phyloP scores from a whole-genome alignment of 1,140 invertebrate genomes.

The Brachionus calyciflorus region DNA sequence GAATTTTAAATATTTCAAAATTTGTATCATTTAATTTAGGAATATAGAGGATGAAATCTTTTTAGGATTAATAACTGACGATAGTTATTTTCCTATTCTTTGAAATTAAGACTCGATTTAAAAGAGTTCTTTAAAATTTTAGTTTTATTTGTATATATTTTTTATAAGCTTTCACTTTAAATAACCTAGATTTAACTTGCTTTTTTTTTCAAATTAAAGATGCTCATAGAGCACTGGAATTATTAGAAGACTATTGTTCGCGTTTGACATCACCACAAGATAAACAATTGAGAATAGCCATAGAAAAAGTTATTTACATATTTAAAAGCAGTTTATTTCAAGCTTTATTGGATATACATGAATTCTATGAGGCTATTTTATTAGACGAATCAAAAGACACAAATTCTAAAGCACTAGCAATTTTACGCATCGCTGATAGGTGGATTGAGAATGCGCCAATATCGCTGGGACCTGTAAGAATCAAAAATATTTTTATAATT shows the following conservation, averaged over 20 bases:
- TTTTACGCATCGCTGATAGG: constrained; percentile 88
- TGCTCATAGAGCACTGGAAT: constrained; percentile 90
- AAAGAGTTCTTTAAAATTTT: too few relatives aligned
- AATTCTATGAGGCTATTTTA: constrained; percentile 94
- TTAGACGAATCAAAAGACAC: constrained; percentile 89
- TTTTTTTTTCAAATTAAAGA: background rate
- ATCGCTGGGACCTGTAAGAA: background rate
- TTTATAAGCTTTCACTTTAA: too few relatives aligned
- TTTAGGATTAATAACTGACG: too few relatives aligned
- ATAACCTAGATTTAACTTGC: too few relatives aligned
- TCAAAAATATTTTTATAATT: background rate
- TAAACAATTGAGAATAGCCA: constrained; percentile 84
- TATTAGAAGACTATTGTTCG: constrained; percentile 93
- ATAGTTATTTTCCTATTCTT: too few relatives aligned
- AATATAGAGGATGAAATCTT: too few relatives aligned
- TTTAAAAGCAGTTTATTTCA: constrained; percentile 96
- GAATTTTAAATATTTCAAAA: too few relatives aligned
- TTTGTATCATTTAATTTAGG: too few relatives aligned
- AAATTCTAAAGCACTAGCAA: constrained; percentile 91
- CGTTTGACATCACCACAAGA: constrained; percentile 85
- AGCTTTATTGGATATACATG: constrained; percentile 93
- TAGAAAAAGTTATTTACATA: constrained; percentile 92
- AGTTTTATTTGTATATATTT: too few relatives aligned
- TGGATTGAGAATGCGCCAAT: constrained; percentile 66
- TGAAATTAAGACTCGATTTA: too few relatives aligned